phyloP scores from a whole-genome alignment of 2,888 invertebrate species.

The Ptychoptera albimana region DNA sequence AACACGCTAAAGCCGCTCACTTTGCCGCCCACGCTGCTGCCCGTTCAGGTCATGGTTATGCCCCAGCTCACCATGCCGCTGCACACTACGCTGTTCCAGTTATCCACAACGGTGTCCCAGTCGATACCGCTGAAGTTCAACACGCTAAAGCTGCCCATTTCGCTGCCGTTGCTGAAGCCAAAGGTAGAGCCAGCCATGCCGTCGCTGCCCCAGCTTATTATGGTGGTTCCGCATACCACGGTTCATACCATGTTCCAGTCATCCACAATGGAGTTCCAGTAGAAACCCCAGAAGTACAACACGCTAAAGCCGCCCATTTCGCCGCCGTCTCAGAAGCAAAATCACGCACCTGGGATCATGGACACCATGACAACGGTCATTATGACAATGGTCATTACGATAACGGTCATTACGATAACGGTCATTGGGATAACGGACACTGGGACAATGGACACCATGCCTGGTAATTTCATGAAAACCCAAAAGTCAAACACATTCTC shows the following conservation, averaged over 20 bases:
- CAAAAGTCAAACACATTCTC: no score
- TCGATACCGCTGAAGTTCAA: conserved; percentile 36
- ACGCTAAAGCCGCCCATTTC: conserved; percentile 29
- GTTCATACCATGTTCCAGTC: conserved; percentile 30
- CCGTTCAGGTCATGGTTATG: conserved; percentile 17
- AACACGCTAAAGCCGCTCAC: conserved; percentile 27
- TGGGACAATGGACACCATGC: conserved; percentile 17
- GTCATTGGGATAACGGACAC: conserved; percentile 14
- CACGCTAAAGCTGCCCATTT: conserved; percentile 29
- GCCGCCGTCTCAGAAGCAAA: conserved; percentile 27
- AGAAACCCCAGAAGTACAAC: conserved; percentile 35
- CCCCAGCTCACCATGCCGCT: conserved; percentile 13
- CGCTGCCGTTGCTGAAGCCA: conserved; percentile 26
- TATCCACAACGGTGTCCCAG: conserved; percentile 32
- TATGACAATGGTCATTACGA: conserved; percentile 17
- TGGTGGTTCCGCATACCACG: conserved; percentile 16
- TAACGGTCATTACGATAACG: conserved; percentile 14
- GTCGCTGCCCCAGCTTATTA: background rate
- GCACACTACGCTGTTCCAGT: conserved; percentile 22
- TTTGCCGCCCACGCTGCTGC: conserved; percentile 30
- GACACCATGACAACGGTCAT: conserved; percentile 21
- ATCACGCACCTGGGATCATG: conserved; percentile 16
- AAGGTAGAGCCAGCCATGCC: background rate
- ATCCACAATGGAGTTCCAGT: conserved; percentile 34
- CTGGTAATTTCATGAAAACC: background rate